These are phyloP conservation scores for Molothrus ater DNA, from an alignment of 2,797 vertebrate species.

Conservation along the genomic window DNA sequence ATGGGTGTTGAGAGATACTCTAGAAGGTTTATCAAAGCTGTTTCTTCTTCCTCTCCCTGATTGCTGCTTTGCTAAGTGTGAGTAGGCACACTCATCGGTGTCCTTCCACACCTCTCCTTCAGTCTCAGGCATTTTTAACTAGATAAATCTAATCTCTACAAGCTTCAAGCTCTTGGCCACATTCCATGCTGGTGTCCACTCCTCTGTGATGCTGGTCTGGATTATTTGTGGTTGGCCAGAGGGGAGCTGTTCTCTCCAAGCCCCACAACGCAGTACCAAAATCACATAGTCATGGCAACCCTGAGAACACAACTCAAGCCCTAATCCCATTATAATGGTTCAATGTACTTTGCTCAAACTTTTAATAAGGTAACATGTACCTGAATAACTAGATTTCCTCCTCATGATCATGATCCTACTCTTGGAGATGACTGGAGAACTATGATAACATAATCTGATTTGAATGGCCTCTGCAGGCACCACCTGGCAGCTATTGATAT, in stretches of 20 bases:
- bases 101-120: constrained; percentile 3
- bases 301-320: constrained; percentile 25
- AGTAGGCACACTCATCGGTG: background rate
- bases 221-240: background rate
- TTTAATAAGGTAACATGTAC: constrained; percentile 68
- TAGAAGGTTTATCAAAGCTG: background rate
- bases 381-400: constrained; percentile 70
- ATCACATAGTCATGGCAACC: constrained; percentile 47
- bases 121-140: constrained; percentile 18
- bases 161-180: constrained; percentile 2
- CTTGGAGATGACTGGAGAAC: constrained; percentile 54
- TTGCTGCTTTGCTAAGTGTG: background rate
- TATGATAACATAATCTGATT: constrained; percentile 69
- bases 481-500: constrained; percentile 65
- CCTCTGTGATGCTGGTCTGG: background rate
- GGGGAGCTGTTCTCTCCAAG: background rate
- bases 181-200: background rate
- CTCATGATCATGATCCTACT: constrained; percentile 35
- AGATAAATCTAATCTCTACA: constrained; percentile 12
- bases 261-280: constrained; percentile 6
- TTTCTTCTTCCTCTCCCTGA: background rate
- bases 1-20: background rate
- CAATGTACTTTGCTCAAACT: constrained; percentile 65
- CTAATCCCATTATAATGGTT: constrained; percentile 52
- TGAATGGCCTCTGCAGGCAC: constrained; percentile 40